Evolutionary conservation across 1,140 invertebrate species (phyloP), one percentile per base, ranked within the genome.

Genomic region (Nasonia longicornis): DNA sequence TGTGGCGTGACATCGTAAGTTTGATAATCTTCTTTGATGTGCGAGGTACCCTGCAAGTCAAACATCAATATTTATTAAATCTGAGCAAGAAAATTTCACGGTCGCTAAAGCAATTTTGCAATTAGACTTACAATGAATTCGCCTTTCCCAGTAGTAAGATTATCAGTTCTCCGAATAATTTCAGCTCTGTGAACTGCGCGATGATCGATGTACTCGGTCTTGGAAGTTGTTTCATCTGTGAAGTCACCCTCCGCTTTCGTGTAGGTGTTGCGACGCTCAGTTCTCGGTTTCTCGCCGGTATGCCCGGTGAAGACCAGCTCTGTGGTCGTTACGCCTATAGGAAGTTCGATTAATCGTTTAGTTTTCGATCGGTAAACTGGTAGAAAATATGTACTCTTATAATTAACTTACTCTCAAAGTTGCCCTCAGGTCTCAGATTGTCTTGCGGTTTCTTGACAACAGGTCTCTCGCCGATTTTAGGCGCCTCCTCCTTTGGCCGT

Each of bases 291-390:
- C 74, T 84, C 82, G 29, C 91, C 91, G 81, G 92, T 89, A 87
- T 93, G 92, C 2, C 93, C 93, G 82, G 93, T 94, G 86, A 93
- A 96, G 84, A 94, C 94, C 77, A 92, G 88, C 85, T 93, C 93
- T 35, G 92, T 91, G 45, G 94, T 94, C 64, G 93, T 95, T 71
- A 92, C 88, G 90, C 92, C 94, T 95, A 87, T 20, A 69, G 67
- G 88, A 48, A 45, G 48, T 67, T 26, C 1, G 45, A 20, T 52
- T 74, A 35, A 52, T 67, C 20, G 26, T 67, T 67, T n/a, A 58
- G 2, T n/a, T 58, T 58, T 6, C 7, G 20, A 7, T n/a, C 10
- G 12, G n/a, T 20, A 72, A 48, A 10, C 26, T 14, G 8, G 2
- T 7, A n/a, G 7, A n/a, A 20, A 58, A 7, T 7, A 6, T 1